Evolutionary conservation across 1,140 invertebrate genomes (phyloP).

Genomic region (Temnothorax longispinosus): DNA sequence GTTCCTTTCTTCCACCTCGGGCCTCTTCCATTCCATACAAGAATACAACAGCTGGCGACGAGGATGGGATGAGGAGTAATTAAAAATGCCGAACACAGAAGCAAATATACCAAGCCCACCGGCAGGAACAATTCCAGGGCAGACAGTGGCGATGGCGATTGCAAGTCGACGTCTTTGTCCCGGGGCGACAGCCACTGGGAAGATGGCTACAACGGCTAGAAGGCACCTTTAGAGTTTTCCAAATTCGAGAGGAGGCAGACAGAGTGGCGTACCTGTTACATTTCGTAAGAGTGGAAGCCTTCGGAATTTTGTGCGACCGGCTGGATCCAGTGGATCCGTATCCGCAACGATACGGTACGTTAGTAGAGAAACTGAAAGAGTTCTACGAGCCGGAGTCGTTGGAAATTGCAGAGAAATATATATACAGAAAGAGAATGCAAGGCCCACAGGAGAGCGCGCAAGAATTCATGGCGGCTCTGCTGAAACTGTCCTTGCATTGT

Average conservation of each 20-base stretch:
- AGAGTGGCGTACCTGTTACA: conserved; percentile 56
- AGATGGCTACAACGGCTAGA: conserved; percentile 64
- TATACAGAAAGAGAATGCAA: conserved; percentile 67
- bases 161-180: neutral
- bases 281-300: conserved; percentile 57
- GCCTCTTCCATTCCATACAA: too few species aligned
- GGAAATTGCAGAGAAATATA: conserved; percentile 72
- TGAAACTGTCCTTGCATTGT: conserved; percentile 62
- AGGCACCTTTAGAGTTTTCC: conserved; percentile 60
- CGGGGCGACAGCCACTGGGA: neutral
- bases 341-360: conserved; percentile 13
- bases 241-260: conserved; percentile 3
- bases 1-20: too few species aligned
- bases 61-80: too few species aligned
- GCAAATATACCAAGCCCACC: too few species aligned
- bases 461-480: conserved; percentile 58
- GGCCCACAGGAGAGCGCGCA: conserved; percentile 61
- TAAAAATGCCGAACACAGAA: too few species aligned
- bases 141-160: neutral
- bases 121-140: neutral
- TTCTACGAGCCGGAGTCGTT: conserved; percentile 62
- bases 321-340: conserved; percentile 41
- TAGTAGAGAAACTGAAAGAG: conserved; percentile 54
- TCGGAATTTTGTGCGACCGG: conserved; percentile 60
- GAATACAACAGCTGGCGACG: too few species aligned